Evolutionary conservation across 2,113 vertebrate genomes (phyloP), one percentile per base, ranked within the genome.

Genomic region (Oreochromis niloticus): DNA sequence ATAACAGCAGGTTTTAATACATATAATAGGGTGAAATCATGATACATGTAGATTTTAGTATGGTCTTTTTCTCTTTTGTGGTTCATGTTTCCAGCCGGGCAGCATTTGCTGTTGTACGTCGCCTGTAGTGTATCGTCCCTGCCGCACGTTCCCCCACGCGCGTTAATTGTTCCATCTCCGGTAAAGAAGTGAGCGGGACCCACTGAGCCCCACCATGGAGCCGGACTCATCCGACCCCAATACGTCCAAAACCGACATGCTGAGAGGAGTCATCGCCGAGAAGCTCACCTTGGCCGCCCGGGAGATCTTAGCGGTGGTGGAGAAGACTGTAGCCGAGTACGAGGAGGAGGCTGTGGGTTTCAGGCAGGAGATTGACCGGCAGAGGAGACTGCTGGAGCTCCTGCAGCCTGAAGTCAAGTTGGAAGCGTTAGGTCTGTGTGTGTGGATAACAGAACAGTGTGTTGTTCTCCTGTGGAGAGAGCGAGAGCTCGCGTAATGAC

Each of bases 291-390:
- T 56, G 0, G 89, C 91, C 41, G 87, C 86, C 17, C 82, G 61
- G 63, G 91, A 91, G 7, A 93, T 93, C 61, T 2, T 93, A 0
- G 86, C 91, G 6, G 91, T 27, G 12, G 80, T 93, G 14, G 87
- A 92, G 59, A 84, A 36, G 41, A 85, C 85, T 6, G 57, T 91
- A 4, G 17, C 80, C 83, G 88, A 84, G 2, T 93, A 90, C 46
- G 92, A 91, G 73, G 81, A 79, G 50, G 86, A 89, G 87, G 82
- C 85, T 3, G 5, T 63, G 61, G 82, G 48, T 22, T 83, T 87
- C 36, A 78, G 73, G 2, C n/a, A 16, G 75, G 83, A 92, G 87
- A 34, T 92, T 10, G 80, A 56, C 5, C 88, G 78, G 9, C 88
- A 88, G 88, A 79, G 36, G 56, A 36, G 30, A 4, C 39, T 59